These are phyloP conservation scores for Scalopus aquaticus DNA, from an alignment of 2,113 vertebrate species.

Conservation along the genomic window DNA sequence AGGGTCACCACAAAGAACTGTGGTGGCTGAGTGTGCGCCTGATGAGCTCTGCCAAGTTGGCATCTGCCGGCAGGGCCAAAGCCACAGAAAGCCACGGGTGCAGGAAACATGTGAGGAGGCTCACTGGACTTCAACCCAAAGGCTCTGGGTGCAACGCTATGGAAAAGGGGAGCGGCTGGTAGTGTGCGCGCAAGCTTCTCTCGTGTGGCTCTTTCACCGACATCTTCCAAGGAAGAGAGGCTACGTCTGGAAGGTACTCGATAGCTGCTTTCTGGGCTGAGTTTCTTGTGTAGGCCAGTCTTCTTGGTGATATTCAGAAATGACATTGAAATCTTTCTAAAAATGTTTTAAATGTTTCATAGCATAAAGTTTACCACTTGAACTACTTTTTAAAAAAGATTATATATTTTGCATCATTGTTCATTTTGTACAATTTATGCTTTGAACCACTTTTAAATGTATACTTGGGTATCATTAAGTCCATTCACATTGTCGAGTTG, in stretches of 20 bases:
- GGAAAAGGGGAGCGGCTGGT: conserved; percentile 8
- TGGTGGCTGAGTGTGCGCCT: neutral
- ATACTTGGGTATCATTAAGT: neutral
- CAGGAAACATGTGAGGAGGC: neutral
- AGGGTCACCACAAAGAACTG: neutral
- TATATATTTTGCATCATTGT: too few species aligned
- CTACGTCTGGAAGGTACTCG: neutral
- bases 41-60: neutral
- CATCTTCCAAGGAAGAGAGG: conserved; percentile 10
- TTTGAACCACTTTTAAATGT: neutral
- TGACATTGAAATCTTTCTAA: neutral
- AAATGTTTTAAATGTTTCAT: neutral
- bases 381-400: too few species aligned
- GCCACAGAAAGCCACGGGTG: neutral
- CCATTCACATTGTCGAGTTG: neutral
- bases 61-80: neutral
- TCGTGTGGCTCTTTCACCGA: neutral
- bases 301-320: neutral
- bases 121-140: neutral
- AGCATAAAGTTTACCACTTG: neutral
- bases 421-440: too few species aligned
- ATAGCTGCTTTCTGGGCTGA: neutral
- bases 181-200: neutral
- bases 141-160: neutral
- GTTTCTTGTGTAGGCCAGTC: neutral